Conservation (phyloP, 2,797 vertebrate genomes). For the Anguilla marmorata region DNA sequence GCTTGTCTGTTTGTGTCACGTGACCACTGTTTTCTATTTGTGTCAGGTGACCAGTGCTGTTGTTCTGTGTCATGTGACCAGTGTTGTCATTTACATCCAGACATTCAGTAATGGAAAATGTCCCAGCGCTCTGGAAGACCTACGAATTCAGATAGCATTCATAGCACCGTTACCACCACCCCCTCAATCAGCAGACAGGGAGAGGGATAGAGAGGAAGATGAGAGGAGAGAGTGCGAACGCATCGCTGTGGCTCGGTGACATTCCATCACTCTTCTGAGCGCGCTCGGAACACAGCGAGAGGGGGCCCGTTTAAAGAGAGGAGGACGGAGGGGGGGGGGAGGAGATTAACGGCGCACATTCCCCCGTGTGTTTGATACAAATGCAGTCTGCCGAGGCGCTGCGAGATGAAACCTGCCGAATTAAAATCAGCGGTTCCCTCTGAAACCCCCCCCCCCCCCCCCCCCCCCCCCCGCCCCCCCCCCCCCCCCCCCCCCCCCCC, state of each 20-base stretch:
- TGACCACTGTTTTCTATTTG: neutral
- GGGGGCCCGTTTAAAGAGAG: neutral
- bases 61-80: neutral
- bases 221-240: neutral
- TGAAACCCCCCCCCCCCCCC: neutral
- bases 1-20: neutral
- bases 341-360: neutral
- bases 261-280: conserved; percentile 1
- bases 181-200: neutral
- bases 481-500: neutral
- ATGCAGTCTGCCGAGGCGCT: neutral
- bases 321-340: neutral
- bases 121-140: neutral
- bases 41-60: neutral
- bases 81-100: neutral
- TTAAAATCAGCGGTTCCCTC: neutral
- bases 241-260: neutral
- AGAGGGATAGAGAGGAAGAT: neutral
- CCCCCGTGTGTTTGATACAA: neutral
- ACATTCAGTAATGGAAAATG: neutral
- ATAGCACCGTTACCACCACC: neutral
- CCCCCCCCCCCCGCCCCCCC: neutral
- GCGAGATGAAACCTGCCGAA: neutral
- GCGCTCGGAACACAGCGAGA: neutral
- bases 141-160: neutral